A percentile compares a stretch with the other conserved stretches of the same genome.
Evolutionary conservation across 2,888 invertebrate genomes (phyloP).

Genomic region (Meteorus cinctellus): DNA sequence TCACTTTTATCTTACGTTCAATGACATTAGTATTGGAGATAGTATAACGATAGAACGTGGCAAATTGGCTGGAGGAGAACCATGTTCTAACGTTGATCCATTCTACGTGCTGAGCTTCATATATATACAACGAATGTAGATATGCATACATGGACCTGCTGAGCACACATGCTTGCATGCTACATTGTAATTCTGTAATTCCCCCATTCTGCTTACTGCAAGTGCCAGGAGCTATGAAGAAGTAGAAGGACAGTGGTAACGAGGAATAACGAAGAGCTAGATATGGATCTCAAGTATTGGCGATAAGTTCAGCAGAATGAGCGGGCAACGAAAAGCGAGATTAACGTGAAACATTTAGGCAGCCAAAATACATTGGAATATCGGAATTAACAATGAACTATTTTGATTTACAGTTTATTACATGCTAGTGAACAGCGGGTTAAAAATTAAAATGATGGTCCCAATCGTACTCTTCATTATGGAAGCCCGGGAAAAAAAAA

Average conservation of each 20-base stretch:
- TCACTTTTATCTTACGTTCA: background rate
- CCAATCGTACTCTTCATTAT: too few relatives aligned
- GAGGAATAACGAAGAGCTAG: constrained; percentile 27
- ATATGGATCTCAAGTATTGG: background rate
- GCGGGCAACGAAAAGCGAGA: background rate
- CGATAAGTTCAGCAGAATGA: background rate
- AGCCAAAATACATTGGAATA: background rate
- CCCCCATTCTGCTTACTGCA: background rate
- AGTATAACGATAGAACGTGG: constrained; percentile 2
- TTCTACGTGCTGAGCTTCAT: constrained; percentile 22
- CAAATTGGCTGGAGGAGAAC: background rate
- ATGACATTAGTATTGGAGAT: background rate
- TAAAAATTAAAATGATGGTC: too few relatives aligned
- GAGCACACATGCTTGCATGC: background rate
- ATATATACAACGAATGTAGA: background rate
- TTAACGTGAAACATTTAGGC: background rate
- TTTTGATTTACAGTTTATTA: too few relatives aligned
- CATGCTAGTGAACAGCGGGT: too few relatives aligned
- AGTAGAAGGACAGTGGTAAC: constrained; percentile 13
- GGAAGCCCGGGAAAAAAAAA: too few relatives aligned
- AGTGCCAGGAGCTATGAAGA: background rate
- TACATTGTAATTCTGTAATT: background rate
- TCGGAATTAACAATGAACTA: background rate
- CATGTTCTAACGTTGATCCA: constrained; percentile 39
- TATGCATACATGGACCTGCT: background rate